These are phyloP conservation scores for Nephrotoma guestfalica DNA, from an alignment of 2,888 invertebrate species.

Conservation along the genomic window DNA sequence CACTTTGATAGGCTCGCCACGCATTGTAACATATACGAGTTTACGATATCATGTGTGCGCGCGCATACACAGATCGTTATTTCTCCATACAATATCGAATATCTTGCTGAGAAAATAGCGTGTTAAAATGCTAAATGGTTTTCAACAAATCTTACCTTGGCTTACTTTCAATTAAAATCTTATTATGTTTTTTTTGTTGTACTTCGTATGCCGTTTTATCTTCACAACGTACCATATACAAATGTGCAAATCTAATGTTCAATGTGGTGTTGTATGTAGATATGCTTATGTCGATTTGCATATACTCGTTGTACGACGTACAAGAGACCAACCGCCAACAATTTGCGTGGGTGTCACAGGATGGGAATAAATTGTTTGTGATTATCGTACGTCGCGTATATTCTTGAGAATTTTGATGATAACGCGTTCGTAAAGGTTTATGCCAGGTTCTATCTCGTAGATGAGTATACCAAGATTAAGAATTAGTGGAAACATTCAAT, in stretches of 20 bases:
- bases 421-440: neutral
- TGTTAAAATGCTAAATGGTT: constrained; percentile 4
- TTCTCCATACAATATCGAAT: neutral
- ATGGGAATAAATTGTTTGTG: neutral
- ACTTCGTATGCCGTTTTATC: neutral
- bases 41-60: neutral
- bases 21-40: neutral
- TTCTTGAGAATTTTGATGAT: neutral
- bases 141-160: neutral
- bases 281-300: neutral
- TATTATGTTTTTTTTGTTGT: neutral
- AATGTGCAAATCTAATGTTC: neutral
- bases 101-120: constrained; percentile 1
- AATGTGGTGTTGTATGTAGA: too few relatives aligned
- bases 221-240: neutral
- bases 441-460: neutral
- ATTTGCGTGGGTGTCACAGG: neutral
- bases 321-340: too few relatives aligned
- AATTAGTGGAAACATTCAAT: neutral
- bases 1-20: neutral
- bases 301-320: neutral
- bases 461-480: neutral
- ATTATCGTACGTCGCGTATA: too few relatives aligned
- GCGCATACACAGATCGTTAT: too few relatives aligned
- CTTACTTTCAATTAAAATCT: neutral